A percentile compares a stretch with the other conserved stretches of the same genome.
These are phyloP conservation scores for Teleogryllus occipitalis DNA, from an alignment of 1,140 invertebrate species.

Conservation along the genomic window DNA sequence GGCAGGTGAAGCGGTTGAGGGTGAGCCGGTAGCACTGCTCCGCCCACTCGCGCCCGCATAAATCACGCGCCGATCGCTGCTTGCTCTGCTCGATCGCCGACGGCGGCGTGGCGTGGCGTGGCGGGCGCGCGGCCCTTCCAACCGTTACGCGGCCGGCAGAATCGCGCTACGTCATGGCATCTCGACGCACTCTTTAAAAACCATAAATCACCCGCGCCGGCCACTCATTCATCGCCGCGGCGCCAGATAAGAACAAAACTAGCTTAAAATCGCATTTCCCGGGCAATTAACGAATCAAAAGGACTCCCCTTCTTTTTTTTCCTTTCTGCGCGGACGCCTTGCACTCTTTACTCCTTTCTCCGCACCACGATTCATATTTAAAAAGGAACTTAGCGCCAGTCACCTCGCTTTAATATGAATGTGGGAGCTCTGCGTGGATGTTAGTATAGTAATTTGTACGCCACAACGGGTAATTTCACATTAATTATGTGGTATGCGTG, in stretches of 20 bases:
- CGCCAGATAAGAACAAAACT: not conserved
- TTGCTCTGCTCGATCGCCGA: too few relatives aligned
- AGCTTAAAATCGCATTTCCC: conserved; percentile 1
- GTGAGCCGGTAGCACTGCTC: too few relatives aligned
- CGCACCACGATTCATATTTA: not conserved
- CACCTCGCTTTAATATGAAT: not conserved
- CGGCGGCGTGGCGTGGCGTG: too few relatives aligned
- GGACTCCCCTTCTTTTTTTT: not conserved
- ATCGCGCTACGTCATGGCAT: not conserved
- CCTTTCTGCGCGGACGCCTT: not conserved
- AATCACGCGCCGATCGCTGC: too few relatives aligned
- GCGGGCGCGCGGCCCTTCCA: too few relatives aligned
- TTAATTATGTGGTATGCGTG: conserved; percentile 4
- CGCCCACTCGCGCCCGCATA: too few relatives aligned
- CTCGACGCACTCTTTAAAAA: not conserved
- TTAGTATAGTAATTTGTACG: not conserved
- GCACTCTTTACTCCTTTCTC: not conserved
- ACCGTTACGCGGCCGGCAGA: not conserved
- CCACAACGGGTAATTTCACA: not conserved
- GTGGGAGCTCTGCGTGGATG: not conserved
- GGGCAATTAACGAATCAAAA: not conserved
- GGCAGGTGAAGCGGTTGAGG: too few relatives aligned
- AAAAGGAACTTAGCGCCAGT: not conserved
- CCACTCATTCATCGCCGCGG: not conserved
- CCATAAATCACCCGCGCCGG: not conserved